phyloP scores from a whole-genome alignment of 2,113 vertebrate species.

The Pristiophorus japonicus region DNA sequence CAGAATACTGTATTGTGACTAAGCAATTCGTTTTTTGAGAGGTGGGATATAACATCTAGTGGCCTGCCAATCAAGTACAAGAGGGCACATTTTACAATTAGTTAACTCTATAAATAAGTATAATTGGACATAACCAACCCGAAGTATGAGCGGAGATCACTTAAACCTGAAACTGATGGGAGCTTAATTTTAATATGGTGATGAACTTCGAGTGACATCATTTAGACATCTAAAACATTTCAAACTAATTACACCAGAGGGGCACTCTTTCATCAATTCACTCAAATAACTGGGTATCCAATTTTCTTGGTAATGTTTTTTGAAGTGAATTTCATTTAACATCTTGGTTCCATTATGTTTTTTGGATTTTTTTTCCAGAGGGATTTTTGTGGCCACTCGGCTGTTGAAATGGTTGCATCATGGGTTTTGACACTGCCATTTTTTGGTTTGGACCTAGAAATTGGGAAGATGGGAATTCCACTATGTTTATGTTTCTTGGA shows the following conservation, averaged over 20 bases:
- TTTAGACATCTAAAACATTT: background rate
- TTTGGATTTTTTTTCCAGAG: background rate
- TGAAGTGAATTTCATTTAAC: too few relatives aligned
- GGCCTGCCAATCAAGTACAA: background rate
- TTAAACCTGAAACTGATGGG: background rate
- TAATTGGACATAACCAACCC: background rate
- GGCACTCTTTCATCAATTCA: background rate
- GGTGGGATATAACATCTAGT: background rate
- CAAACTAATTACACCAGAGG: background rate
- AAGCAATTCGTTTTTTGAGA: background rate
- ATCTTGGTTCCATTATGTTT: too few relatives aligned
- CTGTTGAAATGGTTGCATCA: background rate
- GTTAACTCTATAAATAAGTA: background rate
- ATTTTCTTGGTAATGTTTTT: background rate
- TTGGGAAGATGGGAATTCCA: too few relatives aligned
- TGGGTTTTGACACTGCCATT: background rate
- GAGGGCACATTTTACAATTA: background rate
- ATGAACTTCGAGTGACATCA: background rate
- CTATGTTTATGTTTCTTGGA: too few relatives aligned
- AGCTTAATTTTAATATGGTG: background rate
- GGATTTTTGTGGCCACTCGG: background rate
- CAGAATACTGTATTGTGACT: background rate
- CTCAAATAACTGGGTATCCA: background rate
- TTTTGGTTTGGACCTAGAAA: too few relatives aligned
- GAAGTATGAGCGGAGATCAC: background rate